phyloP scores from a whole-genome alignment of 2,888 invertebrate species.

The Chaitophorus viminalis region DNA sequence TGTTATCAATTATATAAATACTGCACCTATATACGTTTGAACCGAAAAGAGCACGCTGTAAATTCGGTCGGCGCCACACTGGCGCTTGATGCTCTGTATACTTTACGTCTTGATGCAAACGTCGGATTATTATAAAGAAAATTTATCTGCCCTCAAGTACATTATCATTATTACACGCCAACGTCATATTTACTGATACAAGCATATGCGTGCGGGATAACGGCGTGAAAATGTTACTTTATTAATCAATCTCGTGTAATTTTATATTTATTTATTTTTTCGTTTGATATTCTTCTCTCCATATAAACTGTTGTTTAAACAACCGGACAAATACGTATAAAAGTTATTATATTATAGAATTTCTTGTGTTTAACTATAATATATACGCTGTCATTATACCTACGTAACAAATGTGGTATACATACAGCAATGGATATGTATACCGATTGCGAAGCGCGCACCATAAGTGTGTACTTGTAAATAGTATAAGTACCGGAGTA shows the following conservation, averaged over 20 bases:
- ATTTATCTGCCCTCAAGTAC: background rate
- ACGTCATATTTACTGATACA: background rate
- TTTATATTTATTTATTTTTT: no score
- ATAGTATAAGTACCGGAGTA: background rate
- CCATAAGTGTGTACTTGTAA: background rate
- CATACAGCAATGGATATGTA: background rate
- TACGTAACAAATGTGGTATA: no score
- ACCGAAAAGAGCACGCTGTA: background rate
- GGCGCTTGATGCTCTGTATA: conserved; percentile 4
- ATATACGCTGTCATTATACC: no score
- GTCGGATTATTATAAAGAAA: conserved; percentile 9
- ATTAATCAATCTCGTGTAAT: background rate
- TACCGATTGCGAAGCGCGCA: background rate
- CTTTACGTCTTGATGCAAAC: background rate
- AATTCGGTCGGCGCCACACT: background rate
- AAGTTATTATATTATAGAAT: no score
- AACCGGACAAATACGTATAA: background rate
- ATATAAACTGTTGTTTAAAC: background rate
- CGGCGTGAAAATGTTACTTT: background rate
- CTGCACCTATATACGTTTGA: background rate
- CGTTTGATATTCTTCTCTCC: background rate
- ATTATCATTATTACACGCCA: background rate
- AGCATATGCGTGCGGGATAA: background rate
- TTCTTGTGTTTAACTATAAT: no score
- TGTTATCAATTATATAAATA: conserved; percentile 25